Evolutionary conservation across 1,140 invertebrate species (phyloP), one percentile per base, ranked within the genome.

Genomic region (Zaprionus kolodkinae): DNA sequence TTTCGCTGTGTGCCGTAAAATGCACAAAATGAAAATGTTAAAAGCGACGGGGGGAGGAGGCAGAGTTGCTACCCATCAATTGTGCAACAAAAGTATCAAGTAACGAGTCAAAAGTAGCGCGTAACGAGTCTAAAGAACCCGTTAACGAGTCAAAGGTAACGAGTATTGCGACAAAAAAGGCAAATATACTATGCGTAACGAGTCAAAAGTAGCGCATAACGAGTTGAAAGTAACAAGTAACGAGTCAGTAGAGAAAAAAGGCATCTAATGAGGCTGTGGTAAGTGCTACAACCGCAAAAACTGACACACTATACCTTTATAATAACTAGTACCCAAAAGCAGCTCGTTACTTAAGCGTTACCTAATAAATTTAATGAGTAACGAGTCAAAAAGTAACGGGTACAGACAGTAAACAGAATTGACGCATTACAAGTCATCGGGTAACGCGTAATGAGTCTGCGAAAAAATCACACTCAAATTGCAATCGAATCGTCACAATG

Each of bases 11-110:
- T 50, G 63, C 59, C 54, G 59, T 75, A 57, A 78, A 78, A 62
- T 74, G 72, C 76, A 75, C 66, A 66, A 71, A 70, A 70, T 61
- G 43, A 55, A 76, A 70, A 60, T 66, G 72, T 66, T 56, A 48
- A 65, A 62, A 38, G 10, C 70, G 52, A 50, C 35, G 50, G 21
- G 7, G 6, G n/a, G 7, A 7, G 40, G 2, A 15, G n/a, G 7
- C n/a, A 15, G 40, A 21, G 21, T 21, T 15, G 40, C n/a, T 17
- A 4, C n/a, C 40, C 40, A 45, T 35, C 84, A 64, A 80, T 88
- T 80, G 77, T 55, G 73, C 59, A 45, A 45, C n/a, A 33, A 35
- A 27, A 52, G n/a, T 15, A 48, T 30, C 25, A 33, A 57, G 40
- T 35, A 55, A 27, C 15, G 12, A 62, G 35, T 11, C 45, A 25